Evolutionary conservation across 2,888 invertebrate species (phyloP).

Genomic region (Lithophane ornitopus): DNA sequence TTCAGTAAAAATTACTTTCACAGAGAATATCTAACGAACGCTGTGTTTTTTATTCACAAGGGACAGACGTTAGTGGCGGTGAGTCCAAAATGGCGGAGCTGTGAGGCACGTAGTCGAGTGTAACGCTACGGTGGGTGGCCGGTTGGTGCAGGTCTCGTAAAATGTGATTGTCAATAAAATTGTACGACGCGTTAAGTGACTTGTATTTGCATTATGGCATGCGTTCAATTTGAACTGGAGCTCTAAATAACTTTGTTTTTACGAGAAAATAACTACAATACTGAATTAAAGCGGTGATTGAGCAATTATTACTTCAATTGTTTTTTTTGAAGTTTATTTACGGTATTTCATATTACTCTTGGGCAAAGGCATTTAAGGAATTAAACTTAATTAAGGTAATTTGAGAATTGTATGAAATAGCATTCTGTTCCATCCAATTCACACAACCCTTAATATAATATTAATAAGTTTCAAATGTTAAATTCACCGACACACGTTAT

Average conservation of each 20-base stretch:
- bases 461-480: too few relatives aligned
- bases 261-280: background rate
- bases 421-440: too few relatives aligned
- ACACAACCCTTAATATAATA: too few relatives aligned
- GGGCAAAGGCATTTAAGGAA: too few relatives aligned
- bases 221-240: background rate
- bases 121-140: slow-evolving; percentile 10
- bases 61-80: slow-evolving; percentile 40
- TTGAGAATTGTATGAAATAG: too few relatives aligned
- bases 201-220: slow-evolving; percentile 32
- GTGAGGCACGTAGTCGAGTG: slow-evolving; percentile 32
- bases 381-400: too few relatives aligned
- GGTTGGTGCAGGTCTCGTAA: slow-evolving; percentile 45
- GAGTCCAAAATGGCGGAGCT: slow-evolving; percentile 49
- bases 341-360: too few relatives aligned
- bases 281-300: background rate
- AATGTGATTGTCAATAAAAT: slow-evolving; percentile 62
- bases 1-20: slow-evolving; percentile 71
- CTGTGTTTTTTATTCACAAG: slow-evolving; percentile 61
- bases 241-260: background rate
- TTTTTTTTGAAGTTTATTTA: background rate
- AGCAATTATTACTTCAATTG: background rate
- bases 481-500: too few relatives aligned
- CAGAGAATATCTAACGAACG: slow-evolving; percentile 72
- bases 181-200: slow-evolving; percentile 51